These are phyloP conservation scores for Lampris incognitus DNA, from an alignment of 2,113 vertebrate species.

Conservation along the genomic window DNA sequence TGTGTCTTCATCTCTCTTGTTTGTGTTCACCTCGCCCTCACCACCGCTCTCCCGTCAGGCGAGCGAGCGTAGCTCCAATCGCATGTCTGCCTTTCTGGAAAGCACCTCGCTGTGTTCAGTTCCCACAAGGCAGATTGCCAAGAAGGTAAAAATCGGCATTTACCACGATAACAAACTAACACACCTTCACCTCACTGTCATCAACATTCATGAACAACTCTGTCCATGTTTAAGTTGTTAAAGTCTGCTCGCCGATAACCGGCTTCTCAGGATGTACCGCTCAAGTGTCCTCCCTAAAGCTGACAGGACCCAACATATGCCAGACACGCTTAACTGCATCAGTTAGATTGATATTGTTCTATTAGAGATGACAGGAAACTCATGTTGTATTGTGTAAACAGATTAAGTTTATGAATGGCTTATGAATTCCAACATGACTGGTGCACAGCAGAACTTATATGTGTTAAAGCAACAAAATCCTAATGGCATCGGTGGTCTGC, in stretches of 20 bases:
- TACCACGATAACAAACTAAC: constrained; percentile 31
- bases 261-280: neutral
- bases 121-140: constrained; percentile 85
- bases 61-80: constrained; percentile 85
- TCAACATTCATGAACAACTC: constrained; percentile 25
- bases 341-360: no score
- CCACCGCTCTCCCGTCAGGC: constrained; percentile 82
- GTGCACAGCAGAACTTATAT: neutral
- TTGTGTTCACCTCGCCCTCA: constrained; percentile 72
- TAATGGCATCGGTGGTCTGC: neutral
- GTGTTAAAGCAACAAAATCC: neutral
- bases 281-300: neutral
- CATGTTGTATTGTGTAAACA: no score
- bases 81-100: constrained; percentile 91
- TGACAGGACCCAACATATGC: neutral
- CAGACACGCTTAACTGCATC: neutral
- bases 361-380: no score
- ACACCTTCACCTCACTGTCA: constrained; percentile 34
- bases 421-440: no score
- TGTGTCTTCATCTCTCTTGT: constrained; percentile 67
- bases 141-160: constrained; percentile 87
- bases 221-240: constrained; percentile 9
- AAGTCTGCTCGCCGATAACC: neutral
- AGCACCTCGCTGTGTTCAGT: constrained; percentile 81
- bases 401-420: no score